Evolutionary conservation across 2,797 vertebrate genomes (phyloP).

Genomic region (Channallabes apus): DNA sequence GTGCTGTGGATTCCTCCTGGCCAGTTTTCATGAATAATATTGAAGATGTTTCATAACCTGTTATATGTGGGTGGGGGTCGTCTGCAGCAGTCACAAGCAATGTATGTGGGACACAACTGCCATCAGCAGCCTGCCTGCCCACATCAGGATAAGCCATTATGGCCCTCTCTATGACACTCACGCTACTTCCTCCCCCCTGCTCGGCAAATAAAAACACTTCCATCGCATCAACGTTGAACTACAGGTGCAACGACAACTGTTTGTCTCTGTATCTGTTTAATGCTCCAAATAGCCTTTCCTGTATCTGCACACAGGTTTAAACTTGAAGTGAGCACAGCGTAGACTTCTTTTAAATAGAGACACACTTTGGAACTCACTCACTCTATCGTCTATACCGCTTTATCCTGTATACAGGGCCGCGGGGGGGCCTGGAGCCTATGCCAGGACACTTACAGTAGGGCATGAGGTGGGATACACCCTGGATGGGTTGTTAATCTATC

Average conservation of each 20-base stretch:
- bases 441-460: too few relatives aligned
- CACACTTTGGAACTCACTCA: too few relatives aligned
- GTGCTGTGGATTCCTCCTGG: conserved; percentile 35
- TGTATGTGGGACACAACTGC: conserved; percentile 66
- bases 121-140: conserved; percentile 60
- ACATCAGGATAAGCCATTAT: conserved; percentile 67
- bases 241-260: conserved; percentile 53
- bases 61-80: conserved; percentile 74
- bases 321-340: background rate
- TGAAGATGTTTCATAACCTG: conserved; percentile 61
- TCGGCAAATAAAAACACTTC: conserved; percentile 41
- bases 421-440: too few relatives aligned
- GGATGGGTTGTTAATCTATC: too few relatives aligned
- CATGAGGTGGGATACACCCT: too few relatives aligned
- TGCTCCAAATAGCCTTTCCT: background rate
- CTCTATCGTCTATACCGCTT: too few relatives aligned
- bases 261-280: background rate
- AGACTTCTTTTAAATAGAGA: background rate
- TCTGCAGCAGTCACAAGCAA: conserved; percentile 65
- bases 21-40: conserved; percentile 51
- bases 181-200: conserved; percentile 41
- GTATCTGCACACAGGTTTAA: background rate
- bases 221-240: conserved; percentile 61
- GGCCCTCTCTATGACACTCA: conserved; percentile 51
- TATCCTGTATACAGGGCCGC: too few relatives aligned